phyloP scores from a whole-genome alignment of 2,113 vertebrate genomes.

The Eptesicus fuscus region DNA sequence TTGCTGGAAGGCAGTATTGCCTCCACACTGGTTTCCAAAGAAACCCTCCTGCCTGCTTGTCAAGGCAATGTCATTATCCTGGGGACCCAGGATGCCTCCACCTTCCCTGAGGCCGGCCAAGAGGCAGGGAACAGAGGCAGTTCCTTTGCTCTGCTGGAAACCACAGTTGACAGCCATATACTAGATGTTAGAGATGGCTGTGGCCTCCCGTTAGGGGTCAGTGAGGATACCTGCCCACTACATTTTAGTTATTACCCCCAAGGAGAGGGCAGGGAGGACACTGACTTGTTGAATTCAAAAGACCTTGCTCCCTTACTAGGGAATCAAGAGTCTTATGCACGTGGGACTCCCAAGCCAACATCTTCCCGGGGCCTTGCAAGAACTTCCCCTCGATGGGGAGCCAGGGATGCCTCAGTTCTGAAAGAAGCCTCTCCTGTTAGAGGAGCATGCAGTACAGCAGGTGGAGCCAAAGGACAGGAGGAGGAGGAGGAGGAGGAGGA shows the following conservation, averaged over 20 bases:
- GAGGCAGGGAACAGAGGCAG: neutral
- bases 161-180: neutral
- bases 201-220: neutral
- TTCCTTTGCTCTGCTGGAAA: constrained; percentile 29
- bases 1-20: constrained; percentile 4
- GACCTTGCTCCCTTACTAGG: neutral
- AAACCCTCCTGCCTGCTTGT: neutral
- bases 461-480: neutral
- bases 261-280: neutral
- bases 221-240: neutral
- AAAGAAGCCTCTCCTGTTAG: neutral
- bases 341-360: neutral
- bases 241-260: neutral
- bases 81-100: constrained; percentile 6
- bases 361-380: neutral
- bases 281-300: neutral
- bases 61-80: neutral
- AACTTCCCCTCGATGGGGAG: neutral
- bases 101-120: neutral
- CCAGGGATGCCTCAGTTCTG: neutral
- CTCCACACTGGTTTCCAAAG: constrained; percentile 18
- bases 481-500: constrained; percentile 60
- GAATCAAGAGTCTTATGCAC: neutral
- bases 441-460: neutral
- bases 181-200: neutral